Conservation (phyloP, 2,797 vertebrate species). For the Knipowitschia caucasica region DNA sequence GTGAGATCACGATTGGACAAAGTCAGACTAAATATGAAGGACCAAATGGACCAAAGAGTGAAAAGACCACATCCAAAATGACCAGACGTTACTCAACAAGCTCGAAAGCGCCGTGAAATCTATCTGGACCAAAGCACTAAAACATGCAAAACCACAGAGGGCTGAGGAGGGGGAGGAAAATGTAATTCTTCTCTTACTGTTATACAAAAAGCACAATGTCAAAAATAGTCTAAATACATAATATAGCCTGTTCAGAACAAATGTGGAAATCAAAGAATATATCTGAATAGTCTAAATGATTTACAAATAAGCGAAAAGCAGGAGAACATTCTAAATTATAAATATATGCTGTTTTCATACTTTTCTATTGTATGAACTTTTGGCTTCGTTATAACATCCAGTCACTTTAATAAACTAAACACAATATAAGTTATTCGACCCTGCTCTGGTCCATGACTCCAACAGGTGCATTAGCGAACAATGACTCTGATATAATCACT, state of each 20-base stretch:
- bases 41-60: constrained; percentile 29
- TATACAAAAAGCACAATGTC: no score
- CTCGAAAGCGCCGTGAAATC: constrained; percentile 51
- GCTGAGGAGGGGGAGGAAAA: constrained; percentile 39
- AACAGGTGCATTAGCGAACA: constrained; percentile 60
- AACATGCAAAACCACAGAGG: constrained; percentile 33
- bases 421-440: constrained; percentile 18
- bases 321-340: no score
- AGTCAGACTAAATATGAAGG: constrained; percentile 35
- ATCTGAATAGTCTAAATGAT: no score
- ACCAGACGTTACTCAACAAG: constrained; percentile 74
- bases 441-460: constrained; percentile 28
- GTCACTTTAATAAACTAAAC: no score
- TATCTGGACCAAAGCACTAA: constrained; percentile 44
- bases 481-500: constrained; percentile 24
- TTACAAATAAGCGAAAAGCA: no score
- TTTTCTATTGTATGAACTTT: no score
- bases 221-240: no score
- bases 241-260: no score
- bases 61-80: constrained; percentile 53
- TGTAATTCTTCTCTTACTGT: background rate
- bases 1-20: constrained; percentile 38
- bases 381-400: no score
- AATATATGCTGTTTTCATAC: no score
- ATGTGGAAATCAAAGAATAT: no score